Conservation (phyloP, 2,888 invertebrate genomes). For the Sabatieria punctata region DNA sequence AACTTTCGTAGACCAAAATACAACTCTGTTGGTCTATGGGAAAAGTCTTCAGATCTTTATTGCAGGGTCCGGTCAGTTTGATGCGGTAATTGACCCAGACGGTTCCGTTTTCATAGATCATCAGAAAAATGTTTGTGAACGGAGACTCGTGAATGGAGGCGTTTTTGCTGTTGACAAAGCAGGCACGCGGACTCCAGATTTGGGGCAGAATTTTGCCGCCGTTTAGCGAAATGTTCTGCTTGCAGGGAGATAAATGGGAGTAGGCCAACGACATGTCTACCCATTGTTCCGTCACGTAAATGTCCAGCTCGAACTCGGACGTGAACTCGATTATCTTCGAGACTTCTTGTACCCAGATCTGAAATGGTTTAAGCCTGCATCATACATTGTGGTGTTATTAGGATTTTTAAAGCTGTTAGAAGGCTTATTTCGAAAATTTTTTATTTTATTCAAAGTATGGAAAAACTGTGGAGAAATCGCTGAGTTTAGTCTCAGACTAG, state of each 20-base stretch:
- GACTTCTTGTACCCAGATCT: slow-evolving; percentile 32
- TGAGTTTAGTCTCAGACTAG: too few relatives aligned
- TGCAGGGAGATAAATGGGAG: slow-evolving; percentile 27
- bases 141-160: slow-evolving; percentile 25
- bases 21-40: slow-evolving; percentile 24
- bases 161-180: slow-evolving; percentile 27
- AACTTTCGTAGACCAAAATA: slow-evolving; percentile 28
- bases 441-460: too few relatives aligned
- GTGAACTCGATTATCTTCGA: slow-evolving; percentile 31
- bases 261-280: slow-evolving; percentile 24
- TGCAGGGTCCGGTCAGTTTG: slow-evolving; percentile 14
- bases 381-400: too few relatives aligned
- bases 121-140: slow-evolving; percentile 28
- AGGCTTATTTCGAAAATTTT: too few relatives aligned
- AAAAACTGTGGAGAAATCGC: too few relatives aligned
- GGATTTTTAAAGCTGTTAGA: too few relatives aligned
- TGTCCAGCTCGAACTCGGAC: slow-evolving; percentile 30
- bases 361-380: too few relatives aligned
- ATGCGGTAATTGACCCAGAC: slow-evolving; percentile 30
- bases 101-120: slow-evolving; percentile 26
- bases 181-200: slow-evolving; percentile 29
- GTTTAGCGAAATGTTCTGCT: slow-evolving; percentile 16
- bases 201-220: slow-evolving; percentile 12
- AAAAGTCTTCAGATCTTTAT: slow-evolving; percentile 14
- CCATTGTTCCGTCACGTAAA: slow-evolving; percentile 31